phyloP scores from a whole-genome alignment of 2,113 vertebrate genomes.

The Prunella fulvescens region DNA sequence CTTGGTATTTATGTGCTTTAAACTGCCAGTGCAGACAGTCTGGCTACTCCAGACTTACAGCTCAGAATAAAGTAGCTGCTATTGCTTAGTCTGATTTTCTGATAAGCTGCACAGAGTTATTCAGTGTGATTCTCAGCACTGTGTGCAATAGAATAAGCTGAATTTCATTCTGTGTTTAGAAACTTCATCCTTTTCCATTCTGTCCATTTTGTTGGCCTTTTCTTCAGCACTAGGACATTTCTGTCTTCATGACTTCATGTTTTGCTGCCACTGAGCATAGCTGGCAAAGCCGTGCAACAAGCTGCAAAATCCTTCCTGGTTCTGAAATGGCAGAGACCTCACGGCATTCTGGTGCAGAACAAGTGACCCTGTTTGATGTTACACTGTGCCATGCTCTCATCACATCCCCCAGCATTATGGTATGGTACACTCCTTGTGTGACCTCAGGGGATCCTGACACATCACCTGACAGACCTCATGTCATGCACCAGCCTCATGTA shows the following conservation, averaged over 20 bases:
- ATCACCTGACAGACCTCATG: accelerated
- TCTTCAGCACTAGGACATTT: not conserved
- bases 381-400: not conserved
- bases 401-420: accelerated
- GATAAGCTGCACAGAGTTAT: not conserved
- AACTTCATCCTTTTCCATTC: not conserved
- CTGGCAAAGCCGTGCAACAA: not conserved
- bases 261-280: not conserved
- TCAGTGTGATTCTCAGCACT: not conserved
- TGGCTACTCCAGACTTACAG: not conserved
- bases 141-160: not conserved
- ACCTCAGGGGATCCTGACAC: not conserved
- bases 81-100: not conserved
- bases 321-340: not conserved
- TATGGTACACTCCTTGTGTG: not conserved
- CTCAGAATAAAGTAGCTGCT: not conserved
- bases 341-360: not conserved
- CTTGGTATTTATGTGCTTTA: not conserved
- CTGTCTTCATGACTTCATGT: not conserved
- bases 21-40: not conserved
- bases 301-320: not conserved
- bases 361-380: not conserved
- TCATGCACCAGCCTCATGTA: not conserved
- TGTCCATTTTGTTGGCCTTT: not conserved
- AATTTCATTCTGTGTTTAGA: not conserved